Base-by-base conservation (phyloP, 2,113 vertebrate genomes). In the Psilopsiagon aymara region DNA sequence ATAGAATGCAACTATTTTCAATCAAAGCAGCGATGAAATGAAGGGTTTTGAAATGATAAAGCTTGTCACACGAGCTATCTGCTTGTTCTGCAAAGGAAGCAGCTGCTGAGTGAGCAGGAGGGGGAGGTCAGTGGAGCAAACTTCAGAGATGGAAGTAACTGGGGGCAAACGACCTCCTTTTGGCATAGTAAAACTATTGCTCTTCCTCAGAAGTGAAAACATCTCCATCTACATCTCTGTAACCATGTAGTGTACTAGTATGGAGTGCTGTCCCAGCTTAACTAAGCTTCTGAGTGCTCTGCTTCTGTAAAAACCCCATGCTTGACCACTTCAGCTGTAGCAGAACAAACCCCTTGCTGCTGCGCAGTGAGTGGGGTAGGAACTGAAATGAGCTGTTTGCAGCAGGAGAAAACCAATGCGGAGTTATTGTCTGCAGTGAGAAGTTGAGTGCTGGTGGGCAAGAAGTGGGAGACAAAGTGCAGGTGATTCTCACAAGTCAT, bases 11-110 rank as follows among this genome's bases (percentile, higher is more conserved):
- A 43, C 63, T 41, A 18, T 44, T 66, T 47, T 68, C 86, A 53
- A 62, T 62, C 55, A 90, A 92, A 92, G 88, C 23, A 90, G 89
- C 14, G 39, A 43, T 7, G 28, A 63, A 93, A 92, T 53, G 62
- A 84, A 71, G 25, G 52, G 52, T 17, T 75, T 15, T 33, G 6
- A 49, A 67, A 57, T 1, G 11, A 35, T n/a, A 87, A 88, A 81
- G 41, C 29, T 37, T 49, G n/a, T 63, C 87, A 20, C 53, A 60
- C 9, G 9, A 71, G 21, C 21, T 3, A 39, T 68, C 29, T 59
- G 5, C 70, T 46, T 14, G 16, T 19, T 73, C 47, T 71, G 75
- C 53, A 27, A 33, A 77, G 68, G 75, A n/a, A 95, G 64, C 25
- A 7, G 64, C 20, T 63, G 70, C 74, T 55, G 57, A 19, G 21